These are phyloP conservation scores for Trichacis sp. DNA, from an alignment of 2,888 invertebrate genomes.

Conservation along the genomic window DNA sequence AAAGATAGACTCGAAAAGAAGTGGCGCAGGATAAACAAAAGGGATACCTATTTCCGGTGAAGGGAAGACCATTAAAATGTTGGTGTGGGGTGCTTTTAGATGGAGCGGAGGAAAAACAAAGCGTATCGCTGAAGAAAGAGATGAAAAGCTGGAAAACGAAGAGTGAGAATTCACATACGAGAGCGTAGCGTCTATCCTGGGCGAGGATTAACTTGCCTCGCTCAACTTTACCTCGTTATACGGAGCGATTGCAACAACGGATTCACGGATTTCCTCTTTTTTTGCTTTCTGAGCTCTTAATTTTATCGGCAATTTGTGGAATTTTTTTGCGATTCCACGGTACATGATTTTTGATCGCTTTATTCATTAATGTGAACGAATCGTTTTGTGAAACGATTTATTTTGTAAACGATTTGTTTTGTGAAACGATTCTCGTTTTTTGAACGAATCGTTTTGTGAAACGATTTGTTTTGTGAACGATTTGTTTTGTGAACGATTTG, in stretches of 20 bases:
- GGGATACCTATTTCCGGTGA: slow-evolving; percentile 6
- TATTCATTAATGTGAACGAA: too few species aligned
- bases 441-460: too few species aligned
- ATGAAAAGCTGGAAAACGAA: not conserved
- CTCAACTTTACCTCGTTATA: not conserved
- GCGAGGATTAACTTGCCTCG: not conserved
- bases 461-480: too few species aligned
- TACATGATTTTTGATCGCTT: too few species aligned
- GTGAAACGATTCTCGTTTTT: too few species aligned
- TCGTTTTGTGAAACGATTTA: too few species aligned
- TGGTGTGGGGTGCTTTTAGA: slow-evolving; percentile 28
- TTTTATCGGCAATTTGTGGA: too few species aligned
- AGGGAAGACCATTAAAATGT: slow-evolving; percentile 5
- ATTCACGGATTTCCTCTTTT: too few species aligned
- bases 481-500: too few species aligned
- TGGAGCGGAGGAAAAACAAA: slow-evolving; percentile 26
- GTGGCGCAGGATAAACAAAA: slow-evolving; percentile 13
- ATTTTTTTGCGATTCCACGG: too few species aligned
- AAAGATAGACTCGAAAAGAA: not conserved
- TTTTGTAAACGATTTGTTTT: too few species aligned
- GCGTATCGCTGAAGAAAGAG: slow-evolving; percentile 6
- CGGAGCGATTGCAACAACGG: not conserved
- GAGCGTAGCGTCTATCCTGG: not conserved
- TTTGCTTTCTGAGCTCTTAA: too few species aligned
- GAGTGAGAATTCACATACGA: slow-evolving; percentile 5